Evolutionary conservation across 2,797 vertebrate species (phyloP), one percentile per base, ranked within the genome.

Genomic region (Hybognathus amarus): DNA sequence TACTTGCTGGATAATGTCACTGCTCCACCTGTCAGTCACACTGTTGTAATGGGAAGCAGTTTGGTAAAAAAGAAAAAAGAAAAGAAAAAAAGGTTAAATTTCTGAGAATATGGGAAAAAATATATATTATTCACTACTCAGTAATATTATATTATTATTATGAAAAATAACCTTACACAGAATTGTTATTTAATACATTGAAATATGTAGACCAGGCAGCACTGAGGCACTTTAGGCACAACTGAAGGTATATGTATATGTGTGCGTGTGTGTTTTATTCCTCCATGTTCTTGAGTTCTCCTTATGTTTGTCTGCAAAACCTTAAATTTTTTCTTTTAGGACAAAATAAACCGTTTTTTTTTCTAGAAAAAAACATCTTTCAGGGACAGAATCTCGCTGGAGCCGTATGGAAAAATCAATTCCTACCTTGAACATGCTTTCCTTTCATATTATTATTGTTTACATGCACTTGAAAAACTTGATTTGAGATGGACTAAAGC

Each of bases 21-120:
- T 70, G 38, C 17, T 27, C 71, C 52, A 68, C 22, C 61, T 30
- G n/a, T 68, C 74, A 83, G 17, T 83, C 24, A 59, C 6, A 38
- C 36, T 77, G 36, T 30, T 77, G 13, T 17, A 45, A 42, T 63
- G 13, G 27, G 24, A 63, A 63, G 12, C 24, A 30, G 59, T 61
- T 24, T 27, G 5, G n/a, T 59, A 1, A 59, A 33, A 33, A 33
- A 33, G 4, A 33, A 33, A 36, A 36, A 36, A 33, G n/a, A n/a
- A n/a, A n/a, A n/a, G n/a, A 33, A 33, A 33, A 36, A 24, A 59
- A 56, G 4, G 11, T 12, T 24, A 24, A 2, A 61, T 27, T n/a
- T 24, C 54, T 11, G 10, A 24, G 4, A 59, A 24, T 24, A 24
- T n/a, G 2, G n/a, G 4, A 5, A 56, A 56, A 56, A 4, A 17